These are phyloP conservation scores for Coregonus ussuriensis DNA, from an alignment of 2,797 vertebrate species.

Conservation along the genomic window DNA sequence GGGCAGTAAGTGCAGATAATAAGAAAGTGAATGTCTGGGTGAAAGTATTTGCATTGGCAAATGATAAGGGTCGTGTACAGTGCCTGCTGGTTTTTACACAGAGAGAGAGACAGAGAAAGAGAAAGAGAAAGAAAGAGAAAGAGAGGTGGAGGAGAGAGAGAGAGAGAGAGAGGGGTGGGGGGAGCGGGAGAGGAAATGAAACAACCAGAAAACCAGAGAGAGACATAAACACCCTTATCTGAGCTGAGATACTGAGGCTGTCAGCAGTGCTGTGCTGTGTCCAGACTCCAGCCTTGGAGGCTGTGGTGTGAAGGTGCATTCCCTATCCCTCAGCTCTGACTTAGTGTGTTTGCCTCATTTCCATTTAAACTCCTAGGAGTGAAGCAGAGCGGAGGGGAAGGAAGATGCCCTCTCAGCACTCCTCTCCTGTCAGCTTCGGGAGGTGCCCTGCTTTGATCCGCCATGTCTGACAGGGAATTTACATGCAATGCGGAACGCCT, in stretches of 20 bases:
- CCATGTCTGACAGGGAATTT: neutral
- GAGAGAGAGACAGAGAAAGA: neutral
- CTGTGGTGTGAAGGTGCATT: slow-evolving; percentile 23
- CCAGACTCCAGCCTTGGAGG: neutral
- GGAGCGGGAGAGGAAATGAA: too few species aligned
- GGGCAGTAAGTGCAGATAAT: neutral
- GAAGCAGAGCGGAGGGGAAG: neutral
- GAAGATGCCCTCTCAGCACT: neutral
- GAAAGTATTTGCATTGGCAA: neutral
- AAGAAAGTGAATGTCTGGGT: neutral
- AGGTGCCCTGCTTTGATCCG: neutral
- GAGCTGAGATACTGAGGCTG: neutral
- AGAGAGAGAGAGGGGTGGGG: too few species aligned
- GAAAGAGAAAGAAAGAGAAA: too few species aligned
- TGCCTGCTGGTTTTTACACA: neutral
- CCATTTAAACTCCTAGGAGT: neutral
- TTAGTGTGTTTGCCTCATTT: slow-evolving; percentile 25
- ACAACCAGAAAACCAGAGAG: too few species aligned
- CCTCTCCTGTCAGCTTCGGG: neutral
- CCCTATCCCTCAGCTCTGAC: slow-evolving; percentile 31
- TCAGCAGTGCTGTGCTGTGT: neutral
- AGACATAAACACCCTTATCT: neutral
- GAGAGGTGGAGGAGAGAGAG: too few species aligned
- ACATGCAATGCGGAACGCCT: neutral
- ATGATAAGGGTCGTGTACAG: neutral